A percentile compares a stretch with the other conserved stretches of the same genome.
Evolutionary conservation across 2,888 invertebrate species (phyloP).

Genomic region (Mycogona germanica): DNA sequence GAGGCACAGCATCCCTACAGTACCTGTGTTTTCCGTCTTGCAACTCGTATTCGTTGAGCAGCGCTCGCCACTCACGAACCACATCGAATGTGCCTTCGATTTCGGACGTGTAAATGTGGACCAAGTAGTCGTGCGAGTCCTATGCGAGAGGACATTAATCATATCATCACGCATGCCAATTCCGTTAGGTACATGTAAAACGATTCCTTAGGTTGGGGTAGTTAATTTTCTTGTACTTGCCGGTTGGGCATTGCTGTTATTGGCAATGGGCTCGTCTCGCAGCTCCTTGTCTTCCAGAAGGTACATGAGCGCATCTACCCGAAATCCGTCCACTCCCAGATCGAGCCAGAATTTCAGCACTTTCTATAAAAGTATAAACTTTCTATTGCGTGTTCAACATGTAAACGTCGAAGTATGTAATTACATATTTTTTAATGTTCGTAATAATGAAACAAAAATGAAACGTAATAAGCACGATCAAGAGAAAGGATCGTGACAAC

Average conservation of each 20-base stretch:
- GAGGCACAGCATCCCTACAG: too few relatives aligned
- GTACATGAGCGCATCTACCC: conserved; percentile 32
- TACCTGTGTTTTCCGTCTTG: conserved; percentile 40
- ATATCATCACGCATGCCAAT: conserved; percentile 52
- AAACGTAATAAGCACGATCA: background rate
- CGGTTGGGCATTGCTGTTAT: background rate
- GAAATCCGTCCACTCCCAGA: conserved; percentile 36
- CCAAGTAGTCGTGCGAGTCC: conserved; percentile 16
- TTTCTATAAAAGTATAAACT: conserved; percentile 27
- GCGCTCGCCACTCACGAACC: conserved; percentile 47
- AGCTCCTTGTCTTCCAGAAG: conserved; percentile 30
- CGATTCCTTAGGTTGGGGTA: too few relatives aligned
- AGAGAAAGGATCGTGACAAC: too few relatives aligned
- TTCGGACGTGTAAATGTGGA: conserved; percentile 22
- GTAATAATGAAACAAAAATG: too few relatives aligned
- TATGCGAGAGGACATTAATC: conserved; percentile 39
- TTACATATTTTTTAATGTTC: too few relatives aligned
- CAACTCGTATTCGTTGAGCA: conserved; percentile 45
- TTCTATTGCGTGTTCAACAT: too few relatives aligned
- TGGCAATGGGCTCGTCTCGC: conserved; percentile 15
- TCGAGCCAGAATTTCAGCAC: conserved; percentile 36
- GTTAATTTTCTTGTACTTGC: too few relatives aligned
- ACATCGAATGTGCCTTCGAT: conserved; percentile 43
- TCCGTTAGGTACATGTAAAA: background rate
- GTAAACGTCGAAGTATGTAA: too few relatives aligned